A percentile compares a stretch with the other conserved stretches of the same genome.
phyloP scores from a whole-genome alignment of 1,140 invertebrate species.

The Diachasma alloeum region DNA sequence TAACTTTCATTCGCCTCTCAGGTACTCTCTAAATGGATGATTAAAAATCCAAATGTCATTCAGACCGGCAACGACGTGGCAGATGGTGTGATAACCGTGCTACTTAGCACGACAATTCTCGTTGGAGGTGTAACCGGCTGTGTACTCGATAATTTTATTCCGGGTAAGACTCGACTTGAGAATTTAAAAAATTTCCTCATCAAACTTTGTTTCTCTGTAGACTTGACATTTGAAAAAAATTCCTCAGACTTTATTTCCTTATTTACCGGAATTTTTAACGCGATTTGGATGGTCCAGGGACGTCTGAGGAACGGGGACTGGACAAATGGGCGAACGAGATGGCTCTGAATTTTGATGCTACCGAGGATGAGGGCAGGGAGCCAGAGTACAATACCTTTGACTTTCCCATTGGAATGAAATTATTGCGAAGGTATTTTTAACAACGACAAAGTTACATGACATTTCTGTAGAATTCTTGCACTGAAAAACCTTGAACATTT shows the following conservation, averaged over 20 bases:
- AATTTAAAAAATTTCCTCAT: too few relatives aligned
- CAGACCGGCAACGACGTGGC: constrained; percentile 74
- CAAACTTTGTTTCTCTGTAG: too few relatives aligned
- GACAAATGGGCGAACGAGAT: constrained; percentile 77
- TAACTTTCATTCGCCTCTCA: constrained; percentile 30
- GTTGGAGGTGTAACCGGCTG: constrained; percentile 83
- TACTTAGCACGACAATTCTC: constrained; percentile 86
- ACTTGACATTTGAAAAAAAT: too few relatives aligned
- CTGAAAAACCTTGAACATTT: too few relatives aligned
- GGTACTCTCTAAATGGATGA: constrained; percentile 81
- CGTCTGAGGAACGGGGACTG: constrained; percentile 73
- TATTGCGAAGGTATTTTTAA: constrained; percentile 66
- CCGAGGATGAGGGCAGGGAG: constrained; percentile 46
- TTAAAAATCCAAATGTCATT: constrained; percentile 71
- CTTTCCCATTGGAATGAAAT: constrained; percentile 76
- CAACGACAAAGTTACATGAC: too few relatives aligned
- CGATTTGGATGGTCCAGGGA: constrained; percentile 68
- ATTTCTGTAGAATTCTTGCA: too few relatives aligned
- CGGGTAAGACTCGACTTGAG: constrained; percentile 68
- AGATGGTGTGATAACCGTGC: constrained; percentile 79
- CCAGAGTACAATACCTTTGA: constrained; percentile 71
- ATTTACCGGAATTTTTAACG: neutral
- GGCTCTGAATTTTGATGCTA: constrained; percentile 65
- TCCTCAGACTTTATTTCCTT: too few relatives aligned
- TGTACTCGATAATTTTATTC: constrained; percentile 84